Conservation (phyloP, 2,797 vertebrate genomes). For the Orientallactaga sibirica region DNA sequence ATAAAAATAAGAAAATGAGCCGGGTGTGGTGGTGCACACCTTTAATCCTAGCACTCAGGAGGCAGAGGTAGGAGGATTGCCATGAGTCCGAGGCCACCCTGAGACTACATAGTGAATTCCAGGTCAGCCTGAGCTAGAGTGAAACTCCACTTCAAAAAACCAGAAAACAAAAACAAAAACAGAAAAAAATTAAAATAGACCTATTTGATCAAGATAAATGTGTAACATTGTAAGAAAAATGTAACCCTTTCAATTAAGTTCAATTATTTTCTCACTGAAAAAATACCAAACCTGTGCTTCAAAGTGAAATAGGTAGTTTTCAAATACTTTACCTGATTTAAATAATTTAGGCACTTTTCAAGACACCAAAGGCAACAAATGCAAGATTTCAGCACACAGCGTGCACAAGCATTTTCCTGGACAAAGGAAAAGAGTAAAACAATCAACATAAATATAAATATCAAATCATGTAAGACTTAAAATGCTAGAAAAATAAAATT, state of each 20-base stretch:
- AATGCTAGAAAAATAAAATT: constrained; percentile 57
- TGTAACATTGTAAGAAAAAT: background rate
- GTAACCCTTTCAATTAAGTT: constrained; percentile 33
- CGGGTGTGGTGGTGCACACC: too few relatives aligned
- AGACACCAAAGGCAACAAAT: constrained; percentile 99
- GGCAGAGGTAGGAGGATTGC: too few relatives aligned
- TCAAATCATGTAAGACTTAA: background rate
- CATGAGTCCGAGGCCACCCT: too few relatives aligned
- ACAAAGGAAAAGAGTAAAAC: constrained; percentile 50
- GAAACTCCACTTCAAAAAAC: too few relatives aligned
- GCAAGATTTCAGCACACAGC: constrained; percentile 96
- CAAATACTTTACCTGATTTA: constrained; percentile 95
- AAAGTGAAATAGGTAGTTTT: constrained; percentile 52
- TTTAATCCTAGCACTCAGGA: too few relatives aligned
- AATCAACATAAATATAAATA: constrained; percentile 25
- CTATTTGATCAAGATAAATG: constrained; percentile 43
- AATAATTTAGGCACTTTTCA: constrained; percentile 99
- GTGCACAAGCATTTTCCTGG: constrained; percentile 97
- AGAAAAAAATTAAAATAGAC: constrained; percentile 19
- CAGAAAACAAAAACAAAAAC: too few relatives aligned
- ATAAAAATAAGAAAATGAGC: background rate
- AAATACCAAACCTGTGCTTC: constrained; percentile 15
- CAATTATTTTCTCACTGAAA: constrained; percentile 45
- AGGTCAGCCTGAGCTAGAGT: too few relatives aligned
- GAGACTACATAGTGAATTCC: too few relatives aligned